phyloP scores from a whole-genome alignment of 2,113 vertebrate species.

The Gambusia affinis region DNA sequence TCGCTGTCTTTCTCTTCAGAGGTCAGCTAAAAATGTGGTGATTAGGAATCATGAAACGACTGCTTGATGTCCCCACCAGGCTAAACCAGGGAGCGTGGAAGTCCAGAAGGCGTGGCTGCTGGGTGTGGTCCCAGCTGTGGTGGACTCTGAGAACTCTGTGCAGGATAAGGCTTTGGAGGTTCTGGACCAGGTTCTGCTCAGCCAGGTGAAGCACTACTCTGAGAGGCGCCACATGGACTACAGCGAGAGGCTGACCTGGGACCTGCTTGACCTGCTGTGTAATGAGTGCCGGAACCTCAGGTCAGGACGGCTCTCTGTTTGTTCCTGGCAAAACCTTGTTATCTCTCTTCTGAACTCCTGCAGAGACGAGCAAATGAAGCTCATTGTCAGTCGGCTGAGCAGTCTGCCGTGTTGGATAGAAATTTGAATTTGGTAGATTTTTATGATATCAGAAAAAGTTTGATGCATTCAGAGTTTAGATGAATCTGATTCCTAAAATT shows the following conservation, averaged over 20 bases:
- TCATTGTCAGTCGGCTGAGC: too few relatives aligned
- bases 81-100: slow-evolving; percentile 65
- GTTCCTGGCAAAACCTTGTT: not conserved
- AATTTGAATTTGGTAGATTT: too few relatives aligned
- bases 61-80: slow-evolving; percentile 64
- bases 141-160: slow-evolving; percentile 86
- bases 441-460: too few relatives aligned
- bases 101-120: slow-evolving; percentile 89
- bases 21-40: too few relatives aligned
- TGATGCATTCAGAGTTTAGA: too few relatives aligned
- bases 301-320: slow-evolving; percentile 66
- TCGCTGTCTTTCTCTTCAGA: too few relatives aligned
- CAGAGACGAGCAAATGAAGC: too few relatives aligned
- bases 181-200: slow-evolving; percentile 86
- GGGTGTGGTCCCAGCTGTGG: slow-evolving; percentile 85
- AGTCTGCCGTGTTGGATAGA: too few relatives aligned
- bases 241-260: slow-evolving; percentile 86
- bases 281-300: slow-evolving; percentile 84
- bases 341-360: too few relatives aligned
- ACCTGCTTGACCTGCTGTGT: slow-evolving; percentile 84
- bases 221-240: slow-evolving; percentile 57
- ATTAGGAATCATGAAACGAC: too few relatives aligned
- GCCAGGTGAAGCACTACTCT: slow-evolving; percentile 78
- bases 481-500: too few relatives aligned
- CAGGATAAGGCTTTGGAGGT: slow-evolving; percentile 92